These are phyloP conservation scores for Chelonoidis abingdonii DNA, from an alignment of 2,113 vertebrate genomes.

Conservation along the genomic window DNA sequence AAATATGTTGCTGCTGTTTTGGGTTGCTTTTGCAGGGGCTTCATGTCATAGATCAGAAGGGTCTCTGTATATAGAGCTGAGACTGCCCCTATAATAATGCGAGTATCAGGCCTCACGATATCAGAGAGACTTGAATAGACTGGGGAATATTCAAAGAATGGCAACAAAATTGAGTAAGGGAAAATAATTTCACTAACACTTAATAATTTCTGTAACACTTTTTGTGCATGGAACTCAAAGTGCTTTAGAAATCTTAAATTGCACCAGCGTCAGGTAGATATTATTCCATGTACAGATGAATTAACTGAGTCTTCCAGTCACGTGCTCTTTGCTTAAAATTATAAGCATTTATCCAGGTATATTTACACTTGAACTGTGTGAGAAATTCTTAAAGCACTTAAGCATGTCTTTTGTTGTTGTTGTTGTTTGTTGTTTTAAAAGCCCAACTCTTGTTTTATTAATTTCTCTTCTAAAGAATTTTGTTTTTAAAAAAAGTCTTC, in stretches of 20 bases:
- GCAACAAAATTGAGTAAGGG: not conserved
- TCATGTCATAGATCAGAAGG: not conserved
- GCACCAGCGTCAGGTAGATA: not conserved
- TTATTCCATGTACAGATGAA: not conserved
- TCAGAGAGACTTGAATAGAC: not conserved
- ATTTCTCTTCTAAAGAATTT: no score
- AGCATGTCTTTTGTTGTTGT: no score
- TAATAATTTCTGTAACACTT: not conserved
- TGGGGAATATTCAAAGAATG: not conserved
- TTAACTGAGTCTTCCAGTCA: not conserved
- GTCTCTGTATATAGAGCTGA: not conserved
- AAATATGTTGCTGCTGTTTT: not conserved
- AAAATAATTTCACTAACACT: not conserved
- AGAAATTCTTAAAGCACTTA: not conserved
- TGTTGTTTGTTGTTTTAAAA: no score
- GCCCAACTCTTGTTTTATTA: no score
- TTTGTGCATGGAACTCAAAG: not conserved
- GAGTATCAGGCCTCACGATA: not conserved
- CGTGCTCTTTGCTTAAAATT: not conserved
- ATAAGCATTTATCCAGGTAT: not conserved
- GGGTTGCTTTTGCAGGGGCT: not conserved
- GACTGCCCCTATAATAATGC: no score
- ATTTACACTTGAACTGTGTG: slow-evolving; percentile 11
- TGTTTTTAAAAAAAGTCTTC: not conserved
- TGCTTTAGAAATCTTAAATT: slow-evolving; percentile 13